Evolutionary conservation across 2,888 invertebrate species (phyloP), one percentile per base, ranked within the genome.

Genomic region (Emmelina monodactyla): DNA sequence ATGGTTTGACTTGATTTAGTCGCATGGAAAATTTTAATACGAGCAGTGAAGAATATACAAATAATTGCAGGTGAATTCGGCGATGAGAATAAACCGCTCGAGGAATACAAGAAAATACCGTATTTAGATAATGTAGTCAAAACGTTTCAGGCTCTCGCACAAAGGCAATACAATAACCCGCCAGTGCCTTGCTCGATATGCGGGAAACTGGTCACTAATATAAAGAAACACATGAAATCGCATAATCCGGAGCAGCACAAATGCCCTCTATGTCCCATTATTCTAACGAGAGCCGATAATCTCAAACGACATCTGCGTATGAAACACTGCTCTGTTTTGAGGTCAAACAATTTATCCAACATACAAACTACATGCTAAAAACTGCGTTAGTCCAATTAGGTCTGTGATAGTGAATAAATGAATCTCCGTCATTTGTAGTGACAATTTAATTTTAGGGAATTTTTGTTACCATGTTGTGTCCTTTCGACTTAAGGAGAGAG

Each of bases 171-270:
- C 43, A n/a, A n/a, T n/a, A 53, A 44, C 44, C 61, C 62, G 43
- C 69, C 83, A 47, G 84, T 83, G 62, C 69, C 81, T 47, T 88
- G 88, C 70, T 73, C 70, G 44, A 60, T 84, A 46, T 87, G 87
- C 65, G 84, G 85, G 42, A 87, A 87, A 70, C 76, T 80, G 42
- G 87, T 87, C 46, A 83, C 80, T 55, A 86, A 86, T 66, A 72
- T 85, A 52, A 86, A 87, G 82, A 86, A 87, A 55, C 86, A 86
- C 55, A 71, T 85, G 64, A 83, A 85, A 58, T 85, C 84, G 22
- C 87, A 86, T 58, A 82, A 82, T 45, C 85, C 85, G 11, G 84
- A 84, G 50, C 82, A 82, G 49, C 84, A 84, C 56, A 82, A 81
- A 51, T 86, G 86, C 48, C 85, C 86, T 2, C 62, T 84, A 50